Evolutionary conservation across 2,113 vertebrate genomes (phyloP).

Genomic region (Trichomycterus rosablanca): DNA sequence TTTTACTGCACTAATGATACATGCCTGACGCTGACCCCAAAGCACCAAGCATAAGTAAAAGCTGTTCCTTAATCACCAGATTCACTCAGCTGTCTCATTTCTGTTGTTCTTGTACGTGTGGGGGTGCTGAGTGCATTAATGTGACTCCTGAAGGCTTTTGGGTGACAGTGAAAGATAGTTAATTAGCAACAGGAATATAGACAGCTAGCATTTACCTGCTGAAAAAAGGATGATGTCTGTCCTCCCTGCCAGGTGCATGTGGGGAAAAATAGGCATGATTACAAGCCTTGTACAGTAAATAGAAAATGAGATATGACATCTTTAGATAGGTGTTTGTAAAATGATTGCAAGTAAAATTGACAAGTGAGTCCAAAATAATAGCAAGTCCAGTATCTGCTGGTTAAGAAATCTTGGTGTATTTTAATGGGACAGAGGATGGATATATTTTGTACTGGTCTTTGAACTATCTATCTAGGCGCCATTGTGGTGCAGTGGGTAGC

Average conservation of each 20-base stretch:
- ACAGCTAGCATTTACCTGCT: conserved; percentile 40
- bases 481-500: too few species aligned
- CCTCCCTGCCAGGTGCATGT: conserved; percentile 32
- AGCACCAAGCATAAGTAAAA: conserved; percentile 14
- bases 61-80: conserved; percentile 18
- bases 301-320: conserved; percentile 22
- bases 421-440: too few species aligned
- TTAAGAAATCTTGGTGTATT: too few species aligned
- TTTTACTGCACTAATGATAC: too few species aligned
- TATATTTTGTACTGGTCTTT: too few species aligned
- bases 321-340: conserved; percentile 21
- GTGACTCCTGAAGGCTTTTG: conserved; percentile 54
- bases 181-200: conserved; percentile 50
- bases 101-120: conserved; percentile 10
- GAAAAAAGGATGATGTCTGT: conserved; percentile 24
- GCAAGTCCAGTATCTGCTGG: background rate
- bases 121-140: conserved; percentile 37
- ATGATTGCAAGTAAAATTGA: conserved; percentile 16
- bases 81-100: conserved; percentile 12
- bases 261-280: conserved; percentile 26
- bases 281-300: conserved; percentile 20
- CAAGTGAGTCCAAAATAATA: background rate
- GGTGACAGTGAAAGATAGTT: conserved; percentile 49
- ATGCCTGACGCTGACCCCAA: background rate
- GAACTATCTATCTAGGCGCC: too few species aligned